Base-by-base conservation (phyloP, 2,113 vertebrate genomes). In the Ciconia stormi region DNA sequence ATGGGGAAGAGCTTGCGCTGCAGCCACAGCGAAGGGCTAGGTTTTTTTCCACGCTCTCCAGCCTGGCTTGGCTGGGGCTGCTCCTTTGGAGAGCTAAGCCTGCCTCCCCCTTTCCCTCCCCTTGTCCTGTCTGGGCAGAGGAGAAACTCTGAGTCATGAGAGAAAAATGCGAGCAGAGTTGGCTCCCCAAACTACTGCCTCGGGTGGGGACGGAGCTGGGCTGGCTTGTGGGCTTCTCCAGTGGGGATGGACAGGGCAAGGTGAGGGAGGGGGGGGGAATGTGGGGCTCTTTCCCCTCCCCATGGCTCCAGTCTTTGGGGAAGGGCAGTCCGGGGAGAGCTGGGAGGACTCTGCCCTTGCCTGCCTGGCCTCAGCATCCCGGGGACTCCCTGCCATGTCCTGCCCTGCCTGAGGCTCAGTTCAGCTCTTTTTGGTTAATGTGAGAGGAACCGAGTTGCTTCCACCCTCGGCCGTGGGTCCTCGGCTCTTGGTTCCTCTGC, bases 1-100 rank as follows among this genome's bases (percentile, higher is more conserved):
- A 56, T 40, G 84, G 72, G 73, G 61, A 50, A 73, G 11, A 20
- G 47, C 36, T 65, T 3, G 9, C 1, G 17, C 16, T 52, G 52
- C 49, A 36, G 10, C 25, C 56, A 1, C 50, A 34, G 38, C 0
- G 9, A 13, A 0, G 8, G 23, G 76, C 44, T 25, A 0, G 6
- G 8, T 27, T 77, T 79, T 78, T 65, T 73, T 36, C 49, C 12
- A 1, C 6, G 32, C 18, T 67, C 32, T 61, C 40, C 38, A 30
- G 27, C 42, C 6, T 1, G 2, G 19, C 21, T n/a, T 13, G 73
- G 58, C 59, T 56, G 36, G 15, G 5, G 25, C 11, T 56, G 52
- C n/a, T 27, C 16, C 27, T 61, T 16, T 36, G 16, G 47, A 14
- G 14, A n/a, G 26, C 26, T 15, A 52, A 74, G 4, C 20, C 7